Base-by-base conservation (phyloP, 2,888 invertebrate genomes). In the Cordilura impudica region DNA sequence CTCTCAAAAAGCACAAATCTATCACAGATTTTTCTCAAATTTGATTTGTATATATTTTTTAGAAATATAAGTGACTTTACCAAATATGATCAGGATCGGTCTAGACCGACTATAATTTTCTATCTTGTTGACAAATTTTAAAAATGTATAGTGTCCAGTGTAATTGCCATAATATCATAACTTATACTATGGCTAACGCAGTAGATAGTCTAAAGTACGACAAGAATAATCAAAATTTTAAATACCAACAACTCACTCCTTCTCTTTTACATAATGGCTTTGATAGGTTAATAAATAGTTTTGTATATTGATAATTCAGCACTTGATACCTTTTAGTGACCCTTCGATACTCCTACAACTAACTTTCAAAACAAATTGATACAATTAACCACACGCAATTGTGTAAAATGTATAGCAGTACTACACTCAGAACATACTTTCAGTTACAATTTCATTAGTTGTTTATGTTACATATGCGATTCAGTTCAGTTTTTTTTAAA, bases 361-460 rank as follows among this genome's bases (percentile, higher is more conserved):
- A 10, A n/a, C 12, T 16, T 35, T 31, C 23, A 58, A 7, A 58
- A 58, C 14, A 58, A 58, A 56, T 39, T 35, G 56, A 47, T 26
- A 69, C 56, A 75, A 75, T 75, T 69, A 69, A 49, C 31, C 43
- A 54, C 75, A 75, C 75, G 75, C 75, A 75, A 75, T 75, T 56
- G 39, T 35, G 47, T 56, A 7, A 21, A 58, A 18, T 21, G 5
- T n/a, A 2, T 19, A 12, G n/a, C n/a, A 39, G 45, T 6, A 67
- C 7, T 49, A n/a, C n/a, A n/a, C n/a, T n/a, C n/a, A n/a, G n/a
- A n/a, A n/a, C n/a, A n/a, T n/a, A n/a, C n/a, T n/a, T n/a, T n/a
- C n/a, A n/a, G n/a, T n/a, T n/a, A n/a, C n/a, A n/a, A n/a, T n/a
- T n/a, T n/a, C n/a, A n/a, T n/a, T n/a, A n/a, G n/a, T n/a, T n/a